Conservation (phyloP, 1,140 invertebrate species). For the Calycopis cecrops region DNA sequence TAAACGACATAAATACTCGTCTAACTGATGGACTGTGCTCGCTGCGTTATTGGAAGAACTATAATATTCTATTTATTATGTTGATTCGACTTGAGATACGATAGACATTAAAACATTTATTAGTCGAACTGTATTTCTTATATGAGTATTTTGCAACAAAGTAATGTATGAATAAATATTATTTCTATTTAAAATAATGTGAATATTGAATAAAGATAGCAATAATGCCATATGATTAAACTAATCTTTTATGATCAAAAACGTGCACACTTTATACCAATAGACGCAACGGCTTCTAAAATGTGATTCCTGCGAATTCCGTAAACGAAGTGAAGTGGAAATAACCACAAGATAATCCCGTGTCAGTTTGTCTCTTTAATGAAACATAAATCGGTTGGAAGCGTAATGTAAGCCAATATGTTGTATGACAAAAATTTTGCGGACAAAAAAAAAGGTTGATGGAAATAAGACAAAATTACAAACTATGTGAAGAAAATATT, state of each 20-base stretch:
- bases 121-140: too few species aligned
- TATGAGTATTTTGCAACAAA: too few species aligned
- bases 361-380: slow-evolving; percentile 51
- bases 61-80: slow-evolving; percentile 1
- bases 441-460: neutral
- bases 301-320: slow-evolving; percentile 39
- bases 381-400: slow-evolving; percentile 49
- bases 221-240: neutral
- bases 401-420: slow-evolving; percentile 56
- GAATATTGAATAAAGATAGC: too few species aligned
- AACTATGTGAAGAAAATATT: too few species aligned
- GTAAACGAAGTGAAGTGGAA: slow-evolving; percentile 40
- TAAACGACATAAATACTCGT: slow-evolving; percentile 49
- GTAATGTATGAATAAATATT: too few species aligned
- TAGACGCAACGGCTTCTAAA: slow-evolving; percentile 4
- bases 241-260: neutral
- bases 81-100: too few species aligned
- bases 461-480: too few species aligned
- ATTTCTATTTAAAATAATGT: too few species aligned
- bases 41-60: slow-evolving; percentile 15
- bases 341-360: slow-evolving; percentile 45
- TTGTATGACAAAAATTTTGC: slow-evolving; percentile 18
- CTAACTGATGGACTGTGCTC: slow-evolving; percentile 37
- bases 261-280: too few species aligned
- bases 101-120: too few species aligned